Evolutionary conservation across 92 coral and sea anemone species (phyloP).

Genomic region (Hydrozoanthus gracilis): DNA sequence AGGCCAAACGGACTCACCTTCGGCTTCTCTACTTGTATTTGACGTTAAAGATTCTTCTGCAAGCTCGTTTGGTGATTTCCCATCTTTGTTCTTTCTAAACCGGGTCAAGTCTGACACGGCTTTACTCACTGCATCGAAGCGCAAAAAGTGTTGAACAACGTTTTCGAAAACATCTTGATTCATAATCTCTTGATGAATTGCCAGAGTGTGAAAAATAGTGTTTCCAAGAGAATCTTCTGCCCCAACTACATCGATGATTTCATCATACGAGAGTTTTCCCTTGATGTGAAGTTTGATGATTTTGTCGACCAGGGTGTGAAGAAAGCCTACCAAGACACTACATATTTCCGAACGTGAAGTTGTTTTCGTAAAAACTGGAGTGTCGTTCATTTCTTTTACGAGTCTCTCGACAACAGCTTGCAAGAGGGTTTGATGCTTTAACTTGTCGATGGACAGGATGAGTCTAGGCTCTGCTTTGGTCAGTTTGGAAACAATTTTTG

Average conservation of each 20-base stretch:
- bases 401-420: not conserved
- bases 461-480: not conserved
- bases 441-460: not conserved
- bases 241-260: not conserved
- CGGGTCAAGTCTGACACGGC: constrained; percentile 4
- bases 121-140: not conserved
- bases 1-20: not conserved
- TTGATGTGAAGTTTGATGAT: not conserved
- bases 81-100: constrained; percentile 6
- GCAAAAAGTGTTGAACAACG: not conserved
- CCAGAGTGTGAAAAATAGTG: constrained; percentile 6
- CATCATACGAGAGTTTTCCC: not conserved
- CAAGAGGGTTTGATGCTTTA: not conserved
- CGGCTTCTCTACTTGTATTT: not conserved
- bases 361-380: not conserved
- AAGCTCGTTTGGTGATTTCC: not conserved
- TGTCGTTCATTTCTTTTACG: not conserved
- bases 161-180: not conserved
- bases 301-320: not conserved
- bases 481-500: constrained; percentile 22
- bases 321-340: not conserved
- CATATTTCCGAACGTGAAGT: too few relatives aligned
- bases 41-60: not conserved
- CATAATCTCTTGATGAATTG: not conserved
- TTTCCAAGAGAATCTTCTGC: constrained; percentile 11